Evolutionary conservation across 1,140 invertebrate species (phyloP).

Genomic region (Cataglyphis hispanica): DNA sequence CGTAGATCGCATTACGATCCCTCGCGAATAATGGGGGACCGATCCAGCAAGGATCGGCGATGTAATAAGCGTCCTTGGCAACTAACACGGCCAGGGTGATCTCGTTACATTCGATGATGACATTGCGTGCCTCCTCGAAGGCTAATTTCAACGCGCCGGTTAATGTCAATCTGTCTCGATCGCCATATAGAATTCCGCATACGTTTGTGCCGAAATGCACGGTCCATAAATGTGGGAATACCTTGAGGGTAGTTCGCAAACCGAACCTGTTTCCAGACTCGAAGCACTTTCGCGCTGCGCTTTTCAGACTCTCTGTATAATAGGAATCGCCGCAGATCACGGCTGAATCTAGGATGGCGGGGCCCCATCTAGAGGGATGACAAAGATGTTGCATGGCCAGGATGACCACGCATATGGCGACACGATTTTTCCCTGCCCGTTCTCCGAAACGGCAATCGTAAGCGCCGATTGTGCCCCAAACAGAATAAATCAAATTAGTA

Average conservation of each 20-base stretch:
- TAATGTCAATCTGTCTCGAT: constrained; percentile 60
- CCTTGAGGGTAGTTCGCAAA: constrained; percentile 76
- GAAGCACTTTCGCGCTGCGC: constrained; percentile 3
- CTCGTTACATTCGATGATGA: constrained; percentile 79
- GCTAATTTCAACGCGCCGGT: constrained; percentile 63
- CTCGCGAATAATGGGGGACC: constrained; percentile 81
- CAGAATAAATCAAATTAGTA: constrained; percentile 80
- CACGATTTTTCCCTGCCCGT: constrained; percentile 80
- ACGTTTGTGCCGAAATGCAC: constrained; percentile 75
- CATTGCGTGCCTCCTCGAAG: constrained; percentile 65
- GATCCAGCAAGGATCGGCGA: constrained; percentile 80
- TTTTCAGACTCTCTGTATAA: constrained; percentile 80
- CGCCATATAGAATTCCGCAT: constrained; percentile 80
- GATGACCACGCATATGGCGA: constrained; percentile 79
- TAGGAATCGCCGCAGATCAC: constrained; percentile 82
- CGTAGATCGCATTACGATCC: constrained; percentile 80
- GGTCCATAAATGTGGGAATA: constrained; percentile 80
- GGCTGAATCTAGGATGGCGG: constrained; percentile 81
- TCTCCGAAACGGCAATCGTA: constrained; percentile 79
- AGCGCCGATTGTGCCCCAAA: constrained; percentile 82
- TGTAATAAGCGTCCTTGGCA: constrained; percentile 77
- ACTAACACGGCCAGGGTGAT: constrained; percentile 75
- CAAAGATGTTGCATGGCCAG: constrained; percentile 80
- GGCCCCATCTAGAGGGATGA: constrained; percentile 81
- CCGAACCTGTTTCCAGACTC: constrained; percentile 77